These are phyloP conservation scores for Cheirogaleus major DNA, from an alignment of 2,797 vertebrate genomes.

Conservation along the genomic window DNA sequence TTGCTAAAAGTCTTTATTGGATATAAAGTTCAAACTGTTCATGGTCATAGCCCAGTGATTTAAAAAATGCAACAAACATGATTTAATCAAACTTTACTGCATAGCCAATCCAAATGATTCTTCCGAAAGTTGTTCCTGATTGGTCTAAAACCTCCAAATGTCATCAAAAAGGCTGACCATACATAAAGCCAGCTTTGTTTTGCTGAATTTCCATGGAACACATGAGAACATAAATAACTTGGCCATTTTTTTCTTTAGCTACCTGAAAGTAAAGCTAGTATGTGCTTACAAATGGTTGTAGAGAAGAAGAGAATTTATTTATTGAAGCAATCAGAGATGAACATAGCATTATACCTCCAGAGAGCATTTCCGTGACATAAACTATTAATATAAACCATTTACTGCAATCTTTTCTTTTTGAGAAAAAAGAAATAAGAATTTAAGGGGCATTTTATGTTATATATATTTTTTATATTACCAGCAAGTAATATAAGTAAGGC, in stretches of 20 bases:
- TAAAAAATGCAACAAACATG: not conserved
- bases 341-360: constrained; percentile 58
- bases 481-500: not conserved
- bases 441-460: not conserved
- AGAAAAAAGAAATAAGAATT: constrained; percentile 52
- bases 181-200: constrained; percentile 59
- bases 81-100: constrained; percentile 4
- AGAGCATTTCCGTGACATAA: constrained; percentile 67
- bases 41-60: not conserved
- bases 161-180: constrained; percentile 19
- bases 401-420: constrained; percentile 53
- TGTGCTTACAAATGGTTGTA: constrained; percentile 62
- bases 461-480: not conserved
- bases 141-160: not conserved
- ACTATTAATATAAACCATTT: constrained; percentile 72
- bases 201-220: constrained; percentile 50
- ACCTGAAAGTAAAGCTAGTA: constrained; percentile 73
- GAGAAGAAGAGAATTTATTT: constrained; percentile 72
- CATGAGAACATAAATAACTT: constrained; percentile 49
- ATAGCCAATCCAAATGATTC: not conserved
- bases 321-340: constrained; percentile 68
- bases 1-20: constrained; percentile 19
- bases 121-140: not conserved
- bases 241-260: constrained; percentile 60
- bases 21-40: constrained; percentile 25